Percentiles rank a stretch among this genome's conserved stretches.
Evolutionary conservation across 2,113 vertebrate genomes (phyloP).

Genomic region (Gambusia affinis): DNA sequence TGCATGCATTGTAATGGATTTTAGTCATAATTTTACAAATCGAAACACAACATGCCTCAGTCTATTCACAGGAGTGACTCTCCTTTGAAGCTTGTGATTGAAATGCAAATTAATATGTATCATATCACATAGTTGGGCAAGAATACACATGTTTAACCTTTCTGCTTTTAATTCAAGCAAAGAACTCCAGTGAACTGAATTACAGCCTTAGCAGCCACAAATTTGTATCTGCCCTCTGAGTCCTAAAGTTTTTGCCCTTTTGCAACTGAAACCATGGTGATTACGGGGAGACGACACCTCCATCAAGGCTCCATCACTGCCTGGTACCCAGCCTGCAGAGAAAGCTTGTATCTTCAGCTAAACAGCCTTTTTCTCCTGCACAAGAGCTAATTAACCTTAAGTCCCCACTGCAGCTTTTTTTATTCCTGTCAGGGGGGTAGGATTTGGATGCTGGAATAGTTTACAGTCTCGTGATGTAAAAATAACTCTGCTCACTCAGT

Average conservation of each 20-base stretch:
- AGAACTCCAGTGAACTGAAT: constrained; percentile 3
- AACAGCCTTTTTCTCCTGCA: constrained; percentile 15
- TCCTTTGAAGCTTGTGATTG: constrained; percentile 22
- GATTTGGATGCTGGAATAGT: constrained; percentile 51
- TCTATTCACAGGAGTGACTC: constrained; percentile 9
- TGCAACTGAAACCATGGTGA: constrained; percentile 68
- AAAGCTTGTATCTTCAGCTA: constrained; percentile 1
- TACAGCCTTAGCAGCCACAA: constrained; percentile 5
- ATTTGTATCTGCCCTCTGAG: constrained; percentile 24
- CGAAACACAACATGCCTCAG: not conserved
- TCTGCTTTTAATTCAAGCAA: constrained; percentile 3
- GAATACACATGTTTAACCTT: not conserved
- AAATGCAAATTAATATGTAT: constrained; percentile 25
- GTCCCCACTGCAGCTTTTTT: constrained; percentile 22
- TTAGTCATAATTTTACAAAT: not conserved
- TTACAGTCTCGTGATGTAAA: constrained; percentile 68
- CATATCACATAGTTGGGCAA: constrained; percentile 9
- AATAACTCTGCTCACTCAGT: constrained; percentile 71
- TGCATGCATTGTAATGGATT: constrained; percentile 11
- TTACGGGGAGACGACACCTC: constrained; percentile 40
- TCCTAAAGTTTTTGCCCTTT: constrained; percentile 63
- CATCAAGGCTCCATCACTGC: constrained; percentile 21
- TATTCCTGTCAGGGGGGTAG: constrained; percentile 40
- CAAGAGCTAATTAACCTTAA: constrained; percentile 38
- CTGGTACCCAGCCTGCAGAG: constrained; percentile 43